Evolutionary conservation across 2,113 vertebrate species (phyloP).

Genomic region (Melospiza melodia): DNA sequence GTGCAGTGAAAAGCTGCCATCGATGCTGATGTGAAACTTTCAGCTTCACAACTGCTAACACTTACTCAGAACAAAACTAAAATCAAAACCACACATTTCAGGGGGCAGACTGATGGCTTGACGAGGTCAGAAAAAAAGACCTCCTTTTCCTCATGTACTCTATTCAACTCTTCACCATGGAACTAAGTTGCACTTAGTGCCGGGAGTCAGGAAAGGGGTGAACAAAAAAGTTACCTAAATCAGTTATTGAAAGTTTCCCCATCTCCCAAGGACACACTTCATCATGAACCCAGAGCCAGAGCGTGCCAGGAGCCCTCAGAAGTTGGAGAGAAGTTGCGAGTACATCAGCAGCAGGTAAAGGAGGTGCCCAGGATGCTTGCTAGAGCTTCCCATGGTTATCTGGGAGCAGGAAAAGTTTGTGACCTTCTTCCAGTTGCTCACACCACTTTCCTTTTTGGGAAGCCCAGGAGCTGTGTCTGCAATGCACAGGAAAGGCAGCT

Average conservation of each 20-base stretch:
- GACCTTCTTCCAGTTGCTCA: not conserved
- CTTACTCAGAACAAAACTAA: not conserved
- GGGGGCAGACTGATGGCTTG: not conserved
- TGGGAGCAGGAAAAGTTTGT: not conserved
- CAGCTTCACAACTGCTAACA: not conserved
- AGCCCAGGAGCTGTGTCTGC: not conserved
- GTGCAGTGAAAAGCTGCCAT: not conserved
- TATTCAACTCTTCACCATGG: rapidly evolving
- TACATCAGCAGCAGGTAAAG: not conserved
- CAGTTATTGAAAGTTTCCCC: not conserved
- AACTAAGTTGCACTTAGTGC: not conserved
- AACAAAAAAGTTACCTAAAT: not conserved
- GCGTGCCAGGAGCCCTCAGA: not conserved
- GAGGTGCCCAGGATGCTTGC: not conserved
- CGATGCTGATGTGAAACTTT: not conserved
- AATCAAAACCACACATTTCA: not conserved
- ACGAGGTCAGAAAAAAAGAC: not conserved
- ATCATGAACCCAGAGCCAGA: not conserved
- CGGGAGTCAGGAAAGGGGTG: not conserved
- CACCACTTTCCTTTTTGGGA: not conserved
- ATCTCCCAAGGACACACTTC: not conserved
- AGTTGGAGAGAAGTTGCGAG: not conserved
- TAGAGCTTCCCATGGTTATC: not conserved
- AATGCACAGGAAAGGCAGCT: not conserved
- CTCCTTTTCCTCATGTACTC: not conserved